Conservation (phyloP, 2,888 invertebrate genomes). For the Thelaira solivaga region DNA sequence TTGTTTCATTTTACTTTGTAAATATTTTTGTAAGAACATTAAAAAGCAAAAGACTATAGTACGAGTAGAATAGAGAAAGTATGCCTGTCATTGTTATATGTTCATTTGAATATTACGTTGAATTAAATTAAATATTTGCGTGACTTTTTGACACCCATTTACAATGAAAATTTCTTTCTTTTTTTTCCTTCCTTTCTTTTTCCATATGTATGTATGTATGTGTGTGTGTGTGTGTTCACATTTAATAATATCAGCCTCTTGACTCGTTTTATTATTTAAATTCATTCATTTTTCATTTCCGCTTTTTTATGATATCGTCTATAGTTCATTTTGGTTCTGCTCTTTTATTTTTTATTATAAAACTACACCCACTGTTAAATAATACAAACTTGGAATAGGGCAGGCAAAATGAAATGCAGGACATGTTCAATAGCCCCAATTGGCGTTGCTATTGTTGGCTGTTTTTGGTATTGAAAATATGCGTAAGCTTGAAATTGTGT, state of each 20-base stretch:
- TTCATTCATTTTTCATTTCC: conserved; percentile 55
- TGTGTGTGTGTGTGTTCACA: background rate
- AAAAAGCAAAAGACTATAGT: background rate
- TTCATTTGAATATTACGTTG: conserved; percentile 50
- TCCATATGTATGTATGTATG: background rate
- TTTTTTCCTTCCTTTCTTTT: background rate
- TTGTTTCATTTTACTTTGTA: conserved; percentile 22
- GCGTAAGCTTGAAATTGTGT: conserved; percentile 36
- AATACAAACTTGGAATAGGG: background rate
- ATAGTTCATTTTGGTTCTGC: conserved; percentile 2
- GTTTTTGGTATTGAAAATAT: conserved; percentile 13
- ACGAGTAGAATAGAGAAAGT: background rate
- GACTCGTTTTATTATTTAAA: conserved; percentile 48
- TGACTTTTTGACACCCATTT: conserved; percentile 56
- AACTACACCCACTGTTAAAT: conserved; percentile 37
- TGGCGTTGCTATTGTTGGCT: background rate
- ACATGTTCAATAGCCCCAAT: conserved; percentile 6
- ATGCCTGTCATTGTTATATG: conserved; percentile 34
- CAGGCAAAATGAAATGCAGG: background rate
- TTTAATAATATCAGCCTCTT: conserved; percentile 41
- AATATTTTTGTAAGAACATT: conserved; percentile 19
- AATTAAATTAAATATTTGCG: conserved; percentile 59
- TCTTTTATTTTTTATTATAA: conserved; percentile 22
- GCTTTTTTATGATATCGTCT: conserved; percentile 41
- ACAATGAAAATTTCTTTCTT: conserved; percentile 23